Base-by-base conservation (phyloP, 2,113 vertebrate genomes). In the Phalacrocorax brasilianus region DNA sequence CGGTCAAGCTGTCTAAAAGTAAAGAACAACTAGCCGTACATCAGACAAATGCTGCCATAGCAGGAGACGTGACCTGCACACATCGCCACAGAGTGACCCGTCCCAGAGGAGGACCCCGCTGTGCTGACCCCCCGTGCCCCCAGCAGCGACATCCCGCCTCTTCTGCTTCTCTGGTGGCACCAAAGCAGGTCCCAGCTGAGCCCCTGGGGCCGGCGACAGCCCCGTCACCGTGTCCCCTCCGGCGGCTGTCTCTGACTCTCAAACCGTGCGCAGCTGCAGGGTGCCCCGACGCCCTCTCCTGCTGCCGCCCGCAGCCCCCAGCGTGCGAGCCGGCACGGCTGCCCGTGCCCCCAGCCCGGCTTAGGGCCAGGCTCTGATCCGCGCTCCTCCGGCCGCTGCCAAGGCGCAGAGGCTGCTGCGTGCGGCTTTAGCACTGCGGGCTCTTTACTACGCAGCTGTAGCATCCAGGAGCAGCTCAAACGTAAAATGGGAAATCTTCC, bases 171-270 rank as follows among this genome's bases (percentile, higher is more conserved):
- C 71, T 6, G 1, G 44, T 3, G 38, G 16, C 33, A 52, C 33
- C 28, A 8, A 30, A 52, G 35, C 18, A 14, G n/a, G 15, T 72
- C 81, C 58, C 7, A 12, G 32, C 40, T 15, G 73, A 56, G 52
- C 23, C 45, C 21, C 45, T 61, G 14, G 4, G n/a, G 49, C 44
- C 22, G 38, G 30, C 3, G 10, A 59, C 40, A 49, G 56, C 45
- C 17, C 40, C 3, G 3, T 16, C 73, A 15, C 30, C 1, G 0
- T 5, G 14, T 28, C 66, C 30, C 11, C 0, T 9, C 22, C 1
- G 2, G 67, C 35, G 19, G 38, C 38, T 19, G 4, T 19, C 8
- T 49, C 49, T n/a, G 49, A 28, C 52, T 28, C 19, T 33, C 28
- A 38, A 55, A 35, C 27, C 15, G 5, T 2, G 1, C 14, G 55